Evolutionary conservation across 2,888 invertebrate species (phyloP), one percentile per base, ranked within the genome.

Genomic region (Hydraecia micacea): DNA sequence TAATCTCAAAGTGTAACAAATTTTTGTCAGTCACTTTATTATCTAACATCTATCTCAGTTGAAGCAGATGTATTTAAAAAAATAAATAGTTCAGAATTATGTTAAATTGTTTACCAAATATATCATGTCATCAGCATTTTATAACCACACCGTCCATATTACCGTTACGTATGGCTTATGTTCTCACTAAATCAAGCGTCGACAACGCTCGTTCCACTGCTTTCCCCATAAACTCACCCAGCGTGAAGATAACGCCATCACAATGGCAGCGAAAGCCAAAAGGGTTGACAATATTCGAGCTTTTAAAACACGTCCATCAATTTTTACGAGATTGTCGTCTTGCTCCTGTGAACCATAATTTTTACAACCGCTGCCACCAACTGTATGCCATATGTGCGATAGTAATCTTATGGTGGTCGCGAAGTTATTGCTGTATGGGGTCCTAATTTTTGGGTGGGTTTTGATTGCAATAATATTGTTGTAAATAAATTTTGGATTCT

Each of bases 301-400:
- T 83, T 88, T 83, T 84, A 86, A 88, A 85, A 88, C 75, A 89
- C 77, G 83, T 85, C 75, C 85, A 80, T 88, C 90, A 86, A 84
- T 88, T 88, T 88, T 89, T 89, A 89, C 83, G 78, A 80, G 77
- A 70, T 52, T 74, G 76, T 73, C 81, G 80, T 82, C 80, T 88
- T 83, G 83, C 82, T 88, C 85, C 81, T 71, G 84, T 80, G 77
- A 76, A 55, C 78, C 87, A 91, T 91, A 91, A 92, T 89, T 92
- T 93, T 93, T 90, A 93, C 91, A 92, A 91, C 91, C 91, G 85
- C 85, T 91, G 90, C 81, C 79, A 85, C 92, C 93, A 94, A 93
- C 93, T 93, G 93, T 91, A 88, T 81, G 81, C 95, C 95, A 94
- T 94, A 94, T 94, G 94, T 88, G 92, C 91, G 94, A 94, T 95